Percentiles rank a stretch among this genome's conserved stretches.
Conservation (phyloP, 2,888 invertebrate species). For the Disparrhopalites patrizii region DNA sequence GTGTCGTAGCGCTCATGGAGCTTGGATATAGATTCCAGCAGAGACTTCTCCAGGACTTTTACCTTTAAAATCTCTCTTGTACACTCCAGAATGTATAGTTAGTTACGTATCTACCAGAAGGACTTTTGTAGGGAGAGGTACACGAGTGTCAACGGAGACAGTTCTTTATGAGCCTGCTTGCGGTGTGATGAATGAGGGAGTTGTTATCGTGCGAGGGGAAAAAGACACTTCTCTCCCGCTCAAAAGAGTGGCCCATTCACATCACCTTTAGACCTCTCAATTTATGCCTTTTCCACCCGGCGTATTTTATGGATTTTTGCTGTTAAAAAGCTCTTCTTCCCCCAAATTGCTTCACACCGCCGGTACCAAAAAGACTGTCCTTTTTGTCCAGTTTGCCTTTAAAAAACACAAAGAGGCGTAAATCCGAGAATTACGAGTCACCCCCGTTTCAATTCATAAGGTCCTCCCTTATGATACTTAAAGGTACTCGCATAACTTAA, state of each 20-base stretch:
- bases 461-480: too few relatives aligned
- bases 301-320: slow-evolving; percentile 16
- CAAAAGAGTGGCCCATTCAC: slow-evolving; percentile 16
- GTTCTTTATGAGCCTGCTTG: slow-evolving; percentile 33
- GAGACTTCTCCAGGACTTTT: too few relatives aligned
- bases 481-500: too few relatives aligned
- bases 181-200: slow-evolving; percentile 33
- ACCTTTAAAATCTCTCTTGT: not conserved
- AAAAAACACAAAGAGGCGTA: too few relatives aligned
- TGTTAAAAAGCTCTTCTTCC: not conserved
- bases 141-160: slow-evolving; percentile 25
- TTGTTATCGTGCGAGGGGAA: slow-evolving; percentile 37
- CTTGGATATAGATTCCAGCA: too few relatives aligned
- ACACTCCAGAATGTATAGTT: not conserved
- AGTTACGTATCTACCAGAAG: not conserved
- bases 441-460: not conserved
- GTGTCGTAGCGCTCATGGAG: too few relatives aligned
- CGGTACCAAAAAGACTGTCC: not conserved
- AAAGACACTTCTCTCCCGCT: slow-evolving; percentile 29
- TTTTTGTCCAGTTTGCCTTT: too few relatives aligned
- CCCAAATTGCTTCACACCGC: slow-evolving; percentile 22
- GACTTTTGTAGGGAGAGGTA: too few relatives aligned
- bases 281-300: slow-evolving; percentile 19
- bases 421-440: slow-evolving; percentile 16
- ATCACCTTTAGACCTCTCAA: slow-evolving; percentile 29